Conservation (phyloP, 92 coral and sea anemone genomes). For the Muricea muricata region DNA sequence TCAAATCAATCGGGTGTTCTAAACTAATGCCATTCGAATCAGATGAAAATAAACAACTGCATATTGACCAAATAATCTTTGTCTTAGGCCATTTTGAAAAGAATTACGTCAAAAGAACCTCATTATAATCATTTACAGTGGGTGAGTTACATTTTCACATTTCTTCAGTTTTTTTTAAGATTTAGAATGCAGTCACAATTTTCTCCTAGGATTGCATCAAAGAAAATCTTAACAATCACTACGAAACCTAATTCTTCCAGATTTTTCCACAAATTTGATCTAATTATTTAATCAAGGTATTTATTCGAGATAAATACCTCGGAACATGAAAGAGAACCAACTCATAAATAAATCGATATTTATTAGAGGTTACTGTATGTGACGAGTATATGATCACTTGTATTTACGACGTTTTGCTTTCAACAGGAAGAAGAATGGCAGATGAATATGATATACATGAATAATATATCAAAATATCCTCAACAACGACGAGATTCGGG, state of each 20-base stretch:
- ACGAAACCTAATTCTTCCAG: too few relatives aligned
- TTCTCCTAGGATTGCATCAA: too few relatives aligned
- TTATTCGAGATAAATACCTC: too few relatives aligned
- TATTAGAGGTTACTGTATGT: background rate
- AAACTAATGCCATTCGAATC: background rate
- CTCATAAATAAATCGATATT: background rate
- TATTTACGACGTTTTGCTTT: background rate
- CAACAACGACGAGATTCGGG: slow-evolving; percentile 42
- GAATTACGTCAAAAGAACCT: slow-evolving; percentile 91
- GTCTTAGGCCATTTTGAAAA: slow-evolving; percentile 85
- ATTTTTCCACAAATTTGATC: too few relatives aligned
- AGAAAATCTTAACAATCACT: too few relatives aligned
- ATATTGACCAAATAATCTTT: too few relatives aligned
- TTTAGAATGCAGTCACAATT: too few relatives aligned
- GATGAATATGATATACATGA: slow-evolving; percentile 89
- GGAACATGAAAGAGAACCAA: too few relatives aligned
- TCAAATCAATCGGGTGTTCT: background rate
- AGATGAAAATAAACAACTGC: background rate
- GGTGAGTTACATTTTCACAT: slow-evolving; percentile 72
- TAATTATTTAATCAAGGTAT: too few relatives aligned
- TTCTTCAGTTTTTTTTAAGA: too few relatives aligned
- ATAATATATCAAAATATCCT: slow-evolving; percentile 95
- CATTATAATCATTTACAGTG: slow-evolving; percentile 96
- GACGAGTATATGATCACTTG: background rate
- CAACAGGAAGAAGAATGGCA: slow-evolving; percentile 97